These are phyloP conservation scores for Pachycephus smyrnensis DNA, from an alignment of 2,888 invertebrate species.

Conservation along the genomic window DNA sequence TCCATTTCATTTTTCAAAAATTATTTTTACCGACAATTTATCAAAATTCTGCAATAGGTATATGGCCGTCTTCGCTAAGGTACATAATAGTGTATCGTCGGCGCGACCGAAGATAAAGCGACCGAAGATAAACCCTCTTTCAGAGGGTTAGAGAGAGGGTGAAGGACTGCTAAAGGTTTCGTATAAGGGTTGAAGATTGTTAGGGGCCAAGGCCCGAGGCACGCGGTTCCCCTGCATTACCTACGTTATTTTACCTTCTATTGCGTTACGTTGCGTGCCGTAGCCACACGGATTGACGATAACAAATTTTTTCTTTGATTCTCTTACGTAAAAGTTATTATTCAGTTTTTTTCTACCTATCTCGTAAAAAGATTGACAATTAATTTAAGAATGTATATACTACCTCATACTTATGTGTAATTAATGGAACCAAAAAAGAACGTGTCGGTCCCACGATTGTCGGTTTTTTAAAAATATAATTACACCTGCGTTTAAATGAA, in stretches of 20 bases:
- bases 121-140: too few species aligned
- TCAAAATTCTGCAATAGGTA: neutral
- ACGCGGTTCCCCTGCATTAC: neutral
- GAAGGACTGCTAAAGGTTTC: conserved; percentile 30
- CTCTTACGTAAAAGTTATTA: neutral
- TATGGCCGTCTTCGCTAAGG: neutral
- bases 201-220: conserved; percentile 22
- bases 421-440: neutral
- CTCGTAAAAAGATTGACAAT: neutral
- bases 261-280: neutral
- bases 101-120: conserved; percentile 39
- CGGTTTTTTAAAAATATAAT: neutral
- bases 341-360: neutral
- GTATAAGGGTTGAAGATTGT: conserved; percentile 47
- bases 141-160: conserved; percentile 29
- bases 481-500: neutral
- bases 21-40: neutral
- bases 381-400: neutral
- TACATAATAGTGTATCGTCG: neutral
- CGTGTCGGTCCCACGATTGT: neutral
- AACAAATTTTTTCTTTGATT: neutral
- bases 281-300: neutral
- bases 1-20: neutral
- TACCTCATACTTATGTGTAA: neutral
- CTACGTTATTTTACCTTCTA: neutral